Evolutionary conservation across 2,888 invertebrate genomes (phyloP), one percentile per base, ranked within the genome.

Genomic region (Phymatocera aterrima): DNA sequence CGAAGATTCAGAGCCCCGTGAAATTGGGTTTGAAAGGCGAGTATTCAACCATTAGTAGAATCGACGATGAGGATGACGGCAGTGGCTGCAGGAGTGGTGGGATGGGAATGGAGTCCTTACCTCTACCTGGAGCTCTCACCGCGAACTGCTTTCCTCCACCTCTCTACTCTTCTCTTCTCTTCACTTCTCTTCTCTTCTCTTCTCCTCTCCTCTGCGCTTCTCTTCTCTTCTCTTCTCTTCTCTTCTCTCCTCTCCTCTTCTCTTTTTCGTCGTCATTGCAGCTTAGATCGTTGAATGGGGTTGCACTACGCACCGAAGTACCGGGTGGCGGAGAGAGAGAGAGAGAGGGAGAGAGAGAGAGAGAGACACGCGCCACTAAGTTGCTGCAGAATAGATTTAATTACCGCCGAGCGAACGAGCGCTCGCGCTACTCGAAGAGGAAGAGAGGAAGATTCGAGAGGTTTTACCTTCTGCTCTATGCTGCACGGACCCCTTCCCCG

Each of bases 361-460:
- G 57, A 75, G 57, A 31, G 72, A 72, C 72, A 72, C 57, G 74
- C 70, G 48, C 54, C 57, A 57, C 37, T 57, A 75, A 75, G 74
- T 75, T 75, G 74, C 74, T 57, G 40, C 57, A 75, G 74, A 75
- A 75, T 75, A 57, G 74, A 75, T 75, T 75, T 75, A 75, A 75
- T 75, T 75, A 75, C 57, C 57, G 74, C 24, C 40, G 74, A 75
- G 40, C 54, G 54, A 57, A 57, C 54, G 57, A 31, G 21, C 74
- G 48, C 31, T 28, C 48, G 21, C 31, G 48, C n/a, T 48, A 70
- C 70, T 46, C 70, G 70, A 31, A 34, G 70, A n/a, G 21, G 70
- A 15, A 31, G 64, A 64, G 40, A 70, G 48, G n/a, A n/a, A 46
- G 74, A 75, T 31, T 54, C 57, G 18, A 57, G 28, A 51, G 57